phyloP scores from a whole-genome alignment of 2,888 invertebrate genomes.

The Protonemura montana region DNA sequence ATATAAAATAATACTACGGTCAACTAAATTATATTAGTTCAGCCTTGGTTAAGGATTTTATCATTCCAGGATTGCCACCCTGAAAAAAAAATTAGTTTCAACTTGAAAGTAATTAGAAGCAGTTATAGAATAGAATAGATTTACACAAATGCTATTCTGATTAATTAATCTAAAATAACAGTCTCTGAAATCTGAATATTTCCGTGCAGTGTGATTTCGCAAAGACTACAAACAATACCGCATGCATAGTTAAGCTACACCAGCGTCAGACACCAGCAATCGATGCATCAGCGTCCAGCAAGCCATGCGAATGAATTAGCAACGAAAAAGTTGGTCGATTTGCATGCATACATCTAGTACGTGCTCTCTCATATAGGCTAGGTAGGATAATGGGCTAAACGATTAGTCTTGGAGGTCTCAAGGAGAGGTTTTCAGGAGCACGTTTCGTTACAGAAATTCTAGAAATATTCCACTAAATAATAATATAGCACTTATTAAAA shows the following conservation, averaged over 20 bases:
- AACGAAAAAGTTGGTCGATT: background rate
- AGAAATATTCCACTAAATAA: conserved; percentile 17
- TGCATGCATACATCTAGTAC: conserved; percentile 12
- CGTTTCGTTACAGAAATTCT: conserved; percentile 5
- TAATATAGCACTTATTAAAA: background rate
- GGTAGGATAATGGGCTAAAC: conserved; percentile 17
- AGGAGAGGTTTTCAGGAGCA: background rate
- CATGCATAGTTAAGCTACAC: background rate
- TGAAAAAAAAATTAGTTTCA: conserved; percentile 42
- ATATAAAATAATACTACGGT: conserved; percentile 12
- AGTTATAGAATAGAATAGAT: background rate
- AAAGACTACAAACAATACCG: background rate
- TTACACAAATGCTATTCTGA: background rate
- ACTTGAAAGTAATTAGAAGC: conserved; percentile 26
- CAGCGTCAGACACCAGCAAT: background rate
- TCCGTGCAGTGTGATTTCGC: background rate
- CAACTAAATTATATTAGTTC: conserved; percentile 26
- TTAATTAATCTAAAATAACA: background rate
- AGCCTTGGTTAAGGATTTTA: conserved; percentile 24
- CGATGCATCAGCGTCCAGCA: background rate
- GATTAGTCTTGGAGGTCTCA: background rate
- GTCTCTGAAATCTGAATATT: background rate
- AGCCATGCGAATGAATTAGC: background rate
- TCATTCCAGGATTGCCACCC: conserved; percentile 41
- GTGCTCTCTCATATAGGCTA: conserved; percentile 8